These are phyloP conservation scores for Marcusenius ussheri DNA, from an alignment of 2,113 vertebrate species.

Conservation along the genomic window DNA sequence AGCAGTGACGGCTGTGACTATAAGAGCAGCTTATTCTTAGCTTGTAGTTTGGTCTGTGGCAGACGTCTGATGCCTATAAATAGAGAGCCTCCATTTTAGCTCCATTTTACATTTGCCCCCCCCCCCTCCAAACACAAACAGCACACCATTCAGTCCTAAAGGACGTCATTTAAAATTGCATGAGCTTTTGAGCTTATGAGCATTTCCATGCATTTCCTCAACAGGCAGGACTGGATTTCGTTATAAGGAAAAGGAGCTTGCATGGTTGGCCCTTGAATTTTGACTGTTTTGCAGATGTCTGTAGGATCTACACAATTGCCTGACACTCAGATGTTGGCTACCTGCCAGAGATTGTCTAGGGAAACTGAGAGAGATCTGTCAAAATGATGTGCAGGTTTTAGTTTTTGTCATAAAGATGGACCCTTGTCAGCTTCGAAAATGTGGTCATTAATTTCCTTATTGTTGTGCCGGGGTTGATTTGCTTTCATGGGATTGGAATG, in stretches of 20 bases:
- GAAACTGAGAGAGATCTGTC: background rate
- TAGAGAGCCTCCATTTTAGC: background rate
- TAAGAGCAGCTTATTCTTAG: slow-evolving; percentile 21
- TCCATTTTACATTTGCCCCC: background rate
- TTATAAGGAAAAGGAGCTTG: background rate
- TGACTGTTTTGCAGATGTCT: background rate
- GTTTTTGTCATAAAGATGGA: background rate
- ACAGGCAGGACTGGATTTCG: background rate
- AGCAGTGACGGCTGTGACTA: slow-evolving; percentile 25
- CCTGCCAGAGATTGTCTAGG: background rate
- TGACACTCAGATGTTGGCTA: background rate
- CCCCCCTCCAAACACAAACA: background rate
- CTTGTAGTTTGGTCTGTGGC: background rate
- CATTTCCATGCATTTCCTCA: background rate
- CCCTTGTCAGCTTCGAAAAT: background rate
- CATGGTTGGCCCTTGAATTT: background rate
- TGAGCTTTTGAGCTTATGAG: background rate
- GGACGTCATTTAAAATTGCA: background rate
- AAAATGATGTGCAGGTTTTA: background rate
- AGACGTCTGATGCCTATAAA: slow-evolving; percentile 6
- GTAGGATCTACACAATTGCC: background rate
- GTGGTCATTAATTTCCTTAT: background rate
- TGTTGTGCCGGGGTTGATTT: background rate
- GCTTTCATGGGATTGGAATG: background rate
- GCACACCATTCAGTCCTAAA: background rate